Base-by-base conservation (phyloP, 2,797 vertebrate genomes). In the Acestrorhynchus altus region DNA sequence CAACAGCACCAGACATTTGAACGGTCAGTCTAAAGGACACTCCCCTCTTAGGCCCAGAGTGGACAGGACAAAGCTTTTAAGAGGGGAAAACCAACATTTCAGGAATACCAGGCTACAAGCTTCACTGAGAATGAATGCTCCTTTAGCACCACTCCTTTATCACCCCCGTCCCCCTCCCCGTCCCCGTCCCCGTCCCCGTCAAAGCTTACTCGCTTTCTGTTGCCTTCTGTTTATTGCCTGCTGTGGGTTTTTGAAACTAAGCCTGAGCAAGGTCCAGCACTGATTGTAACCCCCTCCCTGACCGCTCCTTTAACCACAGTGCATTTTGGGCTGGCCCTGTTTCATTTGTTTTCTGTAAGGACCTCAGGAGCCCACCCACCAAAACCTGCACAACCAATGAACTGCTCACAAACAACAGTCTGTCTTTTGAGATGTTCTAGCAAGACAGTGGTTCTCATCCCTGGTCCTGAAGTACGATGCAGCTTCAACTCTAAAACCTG, bases 351-450 rank as follows among this genome's bases (percentile, higher is more conserved):
- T 64, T 61, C 83, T 54, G 60, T 46, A 22, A 16, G 73, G 77
- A 77, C 63, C 70, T 77, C 70, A 71, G 72, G 75, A 69, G 72
- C 16, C 49, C 61, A n/a, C 70, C 79, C 51, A 40, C 42, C 69
- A 77, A 35, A 75, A 74, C 60, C 76, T 26, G 40, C 74, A 77
- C 56, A 82, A 81, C 54, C 73, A 51, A 51, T 47, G 56, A 74
- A 54, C 64, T 63, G 35, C 31, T 77, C 51, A 74, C 59, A 61
- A 31, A 26, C 6, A 28, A 22, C 3, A 40, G 31, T 75, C n/a
- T 46, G 46, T 79, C 66, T 28, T 28, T 47, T 20, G 28, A 63
- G 20, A 54, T 18, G 35, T 40, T 42, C 42, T 2, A 35, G 44
- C 13, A 46, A 24, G 46, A 4, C 59, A 61, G 31, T 39, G 59